Base-by-base conservation (phyloP, 2,888 invertebrate genomes). In the Cynaeus angustus region DNA sequence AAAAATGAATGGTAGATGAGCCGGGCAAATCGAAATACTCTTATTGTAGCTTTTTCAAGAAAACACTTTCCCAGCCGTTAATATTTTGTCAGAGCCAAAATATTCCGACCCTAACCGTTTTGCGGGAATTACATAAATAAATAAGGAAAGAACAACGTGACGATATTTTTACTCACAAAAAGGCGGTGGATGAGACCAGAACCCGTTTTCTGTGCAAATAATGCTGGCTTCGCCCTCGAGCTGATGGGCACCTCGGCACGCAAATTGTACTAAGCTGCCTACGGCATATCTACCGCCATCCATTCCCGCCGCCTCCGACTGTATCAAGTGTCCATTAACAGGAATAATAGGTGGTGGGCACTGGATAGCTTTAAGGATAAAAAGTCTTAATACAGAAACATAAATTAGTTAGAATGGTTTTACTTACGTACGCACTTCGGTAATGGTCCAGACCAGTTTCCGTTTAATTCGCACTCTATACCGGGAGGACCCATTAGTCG, bases 131-230 rank as follows among this genome's bases (percentile, higher is more conserved):
- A 33, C 33, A 33, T 33, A 33, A 33, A 7, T 33, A 33, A 41
- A 41, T 6, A 41, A 6, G 41, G 10, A 12, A 41, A 41, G 13
- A 12, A 4, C 10, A 41, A 41, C 41, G 41, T 41, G 41, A 41
- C 12, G 12, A 43, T 43, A 41, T 43, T 26, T 58, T 41, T 61
- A 86, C 88, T 88, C 83, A 89, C 96, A 96, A 82, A 92, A 91
- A 52, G 96, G 96, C 8, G 94, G 91, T 14, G 93, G 92, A 83
- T 94, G 94, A 1, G 95, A 94, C 96, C 95, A 96, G 81, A 91
- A 92, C 50, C 95, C 95, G 71, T 91, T 92, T 83, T 95, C 95
- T 4, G 94, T 94, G 86, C 96, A 96, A 48, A 95, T 93, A 76
- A 94, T 92, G 72, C 93, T 93, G 0, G 91, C 90, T 82, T 95